Percentiles rank a stretch among this genome's conserved stretches.
These are phyloP conservation scores for Microchirus variegatus DNA, from an alignment of 2,797 vertebrate species.

Conservation along the genomic window DNA sequence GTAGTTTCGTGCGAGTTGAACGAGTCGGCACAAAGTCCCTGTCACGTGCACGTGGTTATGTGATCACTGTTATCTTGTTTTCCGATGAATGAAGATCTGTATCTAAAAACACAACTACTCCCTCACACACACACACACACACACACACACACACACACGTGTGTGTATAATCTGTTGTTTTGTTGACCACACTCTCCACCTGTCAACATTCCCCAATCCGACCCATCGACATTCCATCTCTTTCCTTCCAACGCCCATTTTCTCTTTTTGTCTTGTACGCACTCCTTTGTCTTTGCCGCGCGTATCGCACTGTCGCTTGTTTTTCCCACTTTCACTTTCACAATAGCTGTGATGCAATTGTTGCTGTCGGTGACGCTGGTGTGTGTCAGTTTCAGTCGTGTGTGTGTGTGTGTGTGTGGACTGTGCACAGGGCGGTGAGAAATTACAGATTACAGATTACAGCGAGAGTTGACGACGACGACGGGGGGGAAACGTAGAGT, in stretches of 20 bases:
- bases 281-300: too few relatives aligned
- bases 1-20: too few relatives aligned
- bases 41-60: too few relatives aligned
- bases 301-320: too few relatives aligned
- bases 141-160: too few relatives aligned
- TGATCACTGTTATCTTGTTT: too few relatives aligned
- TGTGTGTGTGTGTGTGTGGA: constrained; percentile 1
- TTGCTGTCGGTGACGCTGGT: background rate
- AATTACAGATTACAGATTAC: constrained; percentile 17
- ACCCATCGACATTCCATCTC: constrained; percentile 25
- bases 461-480: background rate
- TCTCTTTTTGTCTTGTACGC: background rate
- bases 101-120: too few relatives aligned
- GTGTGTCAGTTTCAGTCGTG: constrained; percentile 51
- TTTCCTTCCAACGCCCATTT: constrained; percentile 13
- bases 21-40: too few relatives aligned
- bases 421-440: background rate
- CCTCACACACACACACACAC: too few relatives aligned
- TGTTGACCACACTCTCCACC: constrained; percentile 16
- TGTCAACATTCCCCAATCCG: constrained; percentile 5
- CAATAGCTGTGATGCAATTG: constrained; percentile 10
- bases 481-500: constrained; percentile 10
- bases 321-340: constrained; percentile 57
- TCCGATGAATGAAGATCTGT: too few relatives aligned
- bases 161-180: background rate